Evolutionary conservation across 1,140 invertebrate species (phyloP).

Genomic region (Trichoplusia ni): DNA sequence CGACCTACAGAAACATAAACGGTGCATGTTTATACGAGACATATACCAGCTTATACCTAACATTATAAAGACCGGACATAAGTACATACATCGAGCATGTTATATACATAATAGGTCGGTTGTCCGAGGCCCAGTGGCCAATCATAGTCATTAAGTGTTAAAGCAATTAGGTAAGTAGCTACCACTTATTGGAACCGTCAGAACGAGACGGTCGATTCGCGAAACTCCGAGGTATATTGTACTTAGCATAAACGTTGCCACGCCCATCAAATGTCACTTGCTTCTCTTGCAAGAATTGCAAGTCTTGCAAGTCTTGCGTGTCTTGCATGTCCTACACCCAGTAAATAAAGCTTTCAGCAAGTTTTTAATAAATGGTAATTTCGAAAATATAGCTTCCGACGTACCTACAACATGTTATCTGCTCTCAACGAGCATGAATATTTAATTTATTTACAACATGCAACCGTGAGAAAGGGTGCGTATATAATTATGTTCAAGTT

Average conservation of each 20-base stretch:
- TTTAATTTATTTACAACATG: slow-evolving; percentile 18
- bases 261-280: slow-evolving; percentile 51
- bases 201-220: slow-evolving; percentile 13
- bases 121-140: slow-evolving; percentile 20
- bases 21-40: no score
- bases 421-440: slow-evolving; percentile 6
- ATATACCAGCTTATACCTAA: no score
- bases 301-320: no score
- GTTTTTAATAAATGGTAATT: slow-evolving; percentile 35
- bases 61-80: no score
- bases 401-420: slow-evolving; percentile 11
- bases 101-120: not conserved
- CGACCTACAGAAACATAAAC: no score
- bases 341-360: slow-evolving; percentile 34
- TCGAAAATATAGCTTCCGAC: slow-evolving; percentile 21
- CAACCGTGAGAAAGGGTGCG: slow-evolving; percentile 6
- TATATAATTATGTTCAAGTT: slow-evolving; percentile 11
- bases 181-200: slow-evolving; percentile 38
- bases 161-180: slow-evolving; percentile 53
- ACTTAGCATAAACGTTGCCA: slow-evolving; percentile 52
- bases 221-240: slow-evolving; percentile 19
- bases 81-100: no score
- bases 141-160: slow-evolving; percentile 51
- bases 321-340: no score
- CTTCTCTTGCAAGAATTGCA: no score